phyloP scores from a whole-genome alignment of 2,113 vertebrate genomes.

The Megaceryle maxima region DNA sequence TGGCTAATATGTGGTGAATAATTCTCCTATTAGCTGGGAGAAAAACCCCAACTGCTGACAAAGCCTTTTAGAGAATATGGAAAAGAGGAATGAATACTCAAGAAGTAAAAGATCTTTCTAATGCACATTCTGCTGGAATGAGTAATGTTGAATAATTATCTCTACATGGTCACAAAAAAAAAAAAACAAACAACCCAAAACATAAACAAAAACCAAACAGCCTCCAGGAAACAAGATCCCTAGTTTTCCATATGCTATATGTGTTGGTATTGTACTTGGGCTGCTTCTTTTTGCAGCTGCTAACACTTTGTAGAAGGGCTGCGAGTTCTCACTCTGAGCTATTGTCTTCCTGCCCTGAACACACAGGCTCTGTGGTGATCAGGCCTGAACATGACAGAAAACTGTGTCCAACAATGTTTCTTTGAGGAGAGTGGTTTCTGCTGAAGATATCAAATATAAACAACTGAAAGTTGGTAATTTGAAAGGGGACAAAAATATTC shows the following conservation, averaged over 20 bases:
- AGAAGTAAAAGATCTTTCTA: not conserved
- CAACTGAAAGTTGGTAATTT: not conserved
- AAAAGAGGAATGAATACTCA: not conserved
- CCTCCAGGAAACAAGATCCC: conserved; percentile 4
- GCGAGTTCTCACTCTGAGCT: not conserved
- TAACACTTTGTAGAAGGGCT: conserved; percentile 5
- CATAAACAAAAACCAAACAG: conserved; percentile 3
- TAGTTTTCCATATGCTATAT: not conserved
- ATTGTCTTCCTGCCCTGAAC: not conserved
- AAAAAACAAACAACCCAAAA: not conserved
- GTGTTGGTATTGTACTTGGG: not conserved
- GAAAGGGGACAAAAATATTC: not conserved
- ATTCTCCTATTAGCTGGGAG: not conserved
- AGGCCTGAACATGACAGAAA: conserved; percentile 9
- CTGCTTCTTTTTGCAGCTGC: conserved; percentile 5
- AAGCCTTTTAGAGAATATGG: not conserved
- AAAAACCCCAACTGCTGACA: not conserved
- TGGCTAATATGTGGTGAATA: not conserved
- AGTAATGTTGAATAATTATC: not conserved
- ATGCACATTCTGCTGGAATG: not conserved
- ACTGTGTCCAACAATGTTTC: not conserved
- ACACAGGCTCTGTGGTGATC: not conserved
- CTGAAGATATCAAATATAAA: conserved; percentile 32
- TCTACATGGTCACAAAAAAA: not conserved
- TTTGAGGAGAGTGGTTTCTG: conserved; percentile 16